Percentiles rank a stretch among this genome's conserved stretches.
Conservation (phyloP, 2,888 invertebrate genomes). For the Polymixis flavicincta region DNA sequence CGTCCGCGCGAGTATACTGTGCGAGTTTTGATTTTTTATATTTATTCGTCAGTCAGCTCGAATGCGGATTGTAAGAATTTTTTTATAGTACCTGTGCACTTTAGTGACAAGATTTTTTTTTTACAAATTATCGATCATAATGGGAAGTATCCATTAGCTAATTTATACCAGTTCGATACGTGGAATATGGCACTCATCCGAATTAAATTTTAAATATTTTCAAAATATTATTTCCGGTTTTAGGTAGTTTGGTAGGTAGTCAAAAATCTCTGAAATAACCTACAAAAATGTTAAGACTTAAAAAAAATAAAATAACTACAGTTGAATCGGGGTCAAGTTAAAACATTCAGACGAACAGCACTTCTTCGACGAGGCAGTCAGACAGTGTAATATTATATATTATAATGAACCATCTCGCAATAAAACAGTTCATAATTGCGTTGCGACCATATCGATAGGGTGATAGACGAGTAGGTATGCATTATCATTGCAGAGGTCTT, state of each 20-base stretch:
- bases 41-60: neutral
- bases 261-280: neutral
- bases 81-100: too few relatives aligned
- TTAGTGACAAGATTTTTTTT: too few relatives aligned
- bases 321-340: slow-evolving; percentile 47
- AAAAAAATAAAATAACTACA: neutral
- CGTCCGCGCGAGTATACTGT: slow-evolving; percentile 39
- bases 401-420: slow-evolving; percentile 43
- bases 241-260: neutral
- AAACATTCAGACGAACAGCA: slow-evolving; percentile 32
- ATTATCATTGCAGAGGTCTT: slow-evolving; percentile 62
- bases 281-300: neutral
- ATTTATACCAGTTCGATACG: neutral
- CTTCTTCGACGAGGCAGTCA: slow-evolving; percentile 34
- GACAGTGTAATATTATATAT: slow-evolving; percentile 37
- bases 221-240: neutral
- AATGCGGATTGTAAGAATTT: neutral
- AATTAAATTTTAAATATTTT: too few relatives aligned
- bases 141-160: neutral
- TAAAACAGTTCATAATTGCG: slow-evolving; percentile 46
- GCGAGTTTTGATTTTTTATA: neutral
- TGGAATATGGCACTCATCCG: too few relatives aligned
- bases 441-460: slow-evolving; percentile 46
- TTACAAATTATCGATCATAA: too few relatives aligned
- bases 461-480: slow-evolving; percentile 54